Percentiles rank a stretch among this genome's conserved stretches.
phyloP scores from a whole-genome alignment of 37 sponge, comb jelly and placozoan genomes.

The Beroe forskalii region DNA sequence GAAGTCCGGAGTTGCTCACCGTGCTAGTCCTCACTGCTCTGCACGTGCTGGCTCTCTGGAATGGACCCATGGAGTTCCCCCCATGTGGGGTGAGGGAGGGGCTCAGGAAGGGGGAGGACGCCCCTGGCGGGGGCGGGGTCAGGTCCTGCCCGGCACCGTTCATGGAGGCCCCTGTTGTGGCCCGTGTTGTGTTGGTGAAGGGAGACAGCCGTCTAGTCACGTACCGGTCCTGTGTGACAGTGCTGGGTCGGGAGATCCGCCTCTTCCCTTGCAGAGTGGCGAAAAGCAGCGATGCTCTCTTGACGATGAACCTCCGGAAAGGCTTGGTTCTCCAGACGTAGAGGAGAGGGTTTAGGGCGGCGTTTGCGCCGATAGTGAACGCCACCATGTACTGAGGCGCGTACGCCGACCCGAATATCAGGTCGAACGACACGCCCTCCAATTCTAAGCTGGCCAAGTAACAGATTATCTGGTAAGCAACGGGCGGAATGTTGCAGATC shows the following conservation, averaged over 20 bases:
- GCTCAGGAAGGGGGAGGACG: background rate
- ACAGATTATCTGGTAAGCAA: background rate
- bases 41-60: too few relatives aligned
- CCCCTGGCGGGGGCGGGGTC: background rate
- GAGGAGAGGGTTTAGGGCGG: conserved; percentile 16
- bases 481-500: background rate
- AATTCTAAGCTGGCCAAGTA: background rate
- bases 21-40: too few relatives aligned
- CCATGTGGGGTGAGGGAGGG: too few relatives aligned
- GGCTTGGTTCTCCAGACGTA: background rate
- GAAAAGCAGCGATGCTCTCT: background rate
- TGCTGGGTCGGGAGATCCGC: background rate
- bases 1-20: too few relatives aligned
- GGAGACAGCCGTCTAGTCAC: background rate
- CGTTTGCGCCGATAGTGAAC: background rate
- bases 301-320: background rate
- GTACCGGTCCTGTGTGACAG: background rate
- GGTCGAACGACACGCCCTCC: background rate
- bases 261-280: background rate
- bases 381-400: background rate
- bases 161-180: background rate
- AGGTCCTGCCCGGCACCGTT: background rate
- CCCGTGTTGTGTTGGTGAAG: background rate
- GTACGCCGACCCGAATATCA: background rate
- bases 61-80: too few relatives aligned